phyloP scores from a whole-genome alignment of 2,113 vertebrate genomes.

The Haplochromis vanheusdeni region DNA sequence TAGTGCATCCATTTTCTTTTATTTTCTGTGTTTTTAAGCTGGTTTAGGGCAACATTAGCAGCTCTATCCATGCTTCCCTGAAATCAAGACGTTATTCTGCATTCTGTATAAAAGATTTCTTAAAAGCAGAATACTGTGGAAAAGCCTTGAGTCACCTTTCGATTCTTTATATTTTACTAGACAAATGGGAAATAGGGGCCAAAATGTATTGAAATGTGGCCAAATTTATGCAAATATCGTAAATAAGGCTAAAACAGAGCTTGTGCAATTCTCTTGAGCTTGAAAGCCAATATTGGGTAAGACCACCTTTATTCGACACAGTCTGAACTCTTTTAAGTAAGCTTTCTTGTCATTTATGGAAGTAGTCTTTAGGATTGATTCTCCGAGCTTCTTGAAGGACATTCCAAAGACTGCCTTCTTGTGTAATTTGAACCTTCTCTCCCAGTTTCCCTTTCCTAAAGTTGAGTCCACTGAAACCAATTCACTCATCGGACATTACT shows the following conservation, averaged over 20 bases:
- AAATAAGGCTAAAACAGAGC: not conserved
- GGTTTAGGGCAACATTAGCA: not conserved
- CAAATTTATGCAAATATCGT: fast-evolving
- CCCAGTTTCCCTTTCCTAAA: not conserved
- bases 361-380: not conserved
- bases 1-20: not conserved
- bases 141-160: not conserved
- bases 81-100: not conserved
- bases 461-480: not conserved
- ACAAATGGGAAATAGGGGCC: not conserved
- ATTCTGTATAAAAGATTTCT: not conserved
- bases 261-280: not conserved
- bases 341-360: not conserved
- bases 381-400: not conserved
- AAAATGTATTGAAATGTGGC: fast-evolving
- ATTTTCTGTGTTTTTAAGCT: not conserved
- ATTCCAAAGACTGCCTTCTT: not conserved
- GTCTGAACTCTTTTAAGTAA: not conserved
- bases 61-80: not conserved
- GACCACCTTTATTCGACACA: not conserved
- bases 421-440: not conserved
- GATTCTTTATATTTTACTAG: not conserved
- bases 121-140: not conserved
- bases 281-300: not conserved
- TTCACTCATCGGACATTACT: not conserved